These are phyloP conservation scores for Drosophila formosana DNA, from an alignment of 2,888 invertebrate genomes.

Conservation along the genomic window DNA sequence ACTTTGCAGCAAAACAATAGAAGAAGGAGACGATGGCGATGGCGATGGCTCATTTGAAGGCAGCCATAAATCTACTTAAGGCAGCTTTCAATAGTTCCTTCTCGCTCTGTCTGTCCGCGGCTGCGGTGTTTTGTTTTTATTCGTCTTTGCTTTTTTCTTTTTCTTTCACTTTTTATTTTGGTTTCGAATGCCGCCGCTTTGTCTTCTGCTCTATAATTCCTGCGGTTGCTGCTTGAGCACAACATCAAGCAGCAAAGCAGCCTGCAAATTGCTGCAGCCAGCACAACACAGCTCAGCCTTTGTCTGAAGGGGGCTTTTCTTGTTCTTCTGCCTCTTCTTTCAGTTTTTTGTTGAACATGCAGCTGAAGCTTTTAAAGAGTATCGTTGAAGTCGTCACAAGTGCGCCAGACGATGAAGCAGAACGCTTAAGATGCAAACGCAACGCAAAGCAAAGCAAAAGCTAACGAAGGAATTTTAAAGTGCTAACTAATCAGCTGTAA, in stretches of 20 bases:
- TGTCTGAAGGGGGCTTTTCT: conserved; percentile 21
- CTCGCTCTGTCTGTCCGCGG: conserved; percentile 7
- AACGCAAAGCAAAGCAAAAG: conserved; percentile 11
- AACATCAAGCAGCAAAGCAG: conserved; percentile 23
- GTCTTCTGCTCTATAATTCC: conserved; percentile 51
- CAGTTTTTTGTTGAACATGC: conserved; percentile 33
- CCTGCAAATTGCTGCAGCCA: conserved; percentile 44
- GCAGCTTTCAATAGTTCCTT: conserved; percentile 70
- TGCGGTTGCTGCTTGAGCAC: conserved; percentile 43
- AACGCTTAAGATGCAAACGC: conserved; percentile 19
- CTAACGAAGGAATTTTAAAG: conserved; percentile 2
- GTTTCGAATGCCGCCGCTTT: conserved; percentile 41
- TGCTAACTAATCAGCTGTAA: conserved; percentile 30
- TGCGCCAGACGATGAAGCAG: conserved; percentile 20
- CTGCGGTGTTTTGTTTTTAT: conserved; percentile 19
- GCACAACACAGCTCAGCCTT: conserved; percentile 37
- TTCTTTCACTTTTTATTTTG: conserved; percentile 30
- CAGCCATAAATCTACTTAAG: conserved; percentile 79
- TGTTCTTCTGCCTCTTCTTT: background rate
- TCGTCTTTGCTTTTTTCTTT: conserved; percentile 28
- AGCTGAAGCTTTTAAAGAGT: conserved; percentile 49
- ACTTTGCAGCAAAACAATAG: conserved; percentile 58
- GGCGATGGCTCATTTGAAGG: conserved; percentile 53
- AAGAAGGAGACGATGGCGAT: conserved; percentile 13
- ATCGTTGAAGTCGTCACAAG: conserved; percentile 35